Percentiles rank a stretch among this genome's conserved stretches.
Conservation (phyloP, 2,797 vertebrate genomes). For the Anguilla obscura region DNA sequence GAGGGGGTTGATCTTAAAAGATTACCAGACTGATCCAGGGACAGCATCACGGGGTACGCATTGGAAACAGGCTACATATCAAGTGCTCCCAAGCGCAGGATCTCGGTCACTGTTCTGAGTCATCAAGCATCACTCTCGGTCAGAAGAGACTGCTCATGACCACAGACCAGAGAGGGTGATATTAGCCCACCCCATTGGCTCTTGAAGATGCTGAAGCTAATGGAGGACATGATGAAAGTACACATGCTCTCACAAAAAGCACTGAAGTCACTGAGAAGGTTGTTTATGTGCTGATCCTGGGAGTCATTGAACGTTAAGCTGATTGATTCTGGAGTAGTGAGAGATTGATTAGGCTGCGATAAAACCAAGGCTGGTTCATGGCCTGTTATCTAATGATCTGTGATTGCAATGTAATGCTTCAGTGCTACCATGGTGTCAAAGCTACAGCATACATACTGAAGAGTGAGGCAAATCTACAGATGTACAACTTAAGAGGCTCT, state of each 20-base stretch:
- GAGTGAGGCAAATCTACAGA: background rate
- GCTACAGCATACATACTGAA: background rate
- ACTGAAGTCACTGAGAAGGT: background rate
- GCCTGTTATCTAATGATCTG: background rate
- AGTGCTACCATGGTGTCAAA: background rate
- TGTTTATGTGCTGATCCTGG: background rate
- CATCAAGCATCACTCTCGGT: background rate
- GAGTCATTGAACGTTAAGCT: background rate
- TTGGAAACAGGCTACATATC: background rate
- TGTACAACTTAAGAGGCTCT: background rate
- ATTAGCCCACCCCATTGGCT: background rate
- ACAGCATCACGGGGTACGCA: background rate
- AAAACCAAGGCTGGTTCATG: background rate
- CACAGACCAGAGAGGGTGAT: background rate
- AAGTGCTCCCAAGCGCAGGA: background rate
- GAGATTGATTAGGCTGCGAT: background rate
- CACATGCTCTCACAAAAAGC: slow-evolving; percentile 3
- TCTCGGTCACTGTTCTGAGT: background rate
- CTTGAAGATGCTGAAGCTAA: background rate
- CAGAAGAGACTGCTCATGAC: background rate
- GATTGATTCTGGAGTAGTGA: background rate
- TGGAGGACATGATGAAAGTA: background rate
- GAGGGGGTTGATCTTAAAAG: background rate
- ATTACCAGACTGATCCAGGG: background rate
- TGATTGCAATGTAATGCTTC: background rate